These are phyloP conservation scores for Tokudaia muenninki DNA, from an alignment of 2,797 vertebrate species.

Conservation along the genomic window DNA sequence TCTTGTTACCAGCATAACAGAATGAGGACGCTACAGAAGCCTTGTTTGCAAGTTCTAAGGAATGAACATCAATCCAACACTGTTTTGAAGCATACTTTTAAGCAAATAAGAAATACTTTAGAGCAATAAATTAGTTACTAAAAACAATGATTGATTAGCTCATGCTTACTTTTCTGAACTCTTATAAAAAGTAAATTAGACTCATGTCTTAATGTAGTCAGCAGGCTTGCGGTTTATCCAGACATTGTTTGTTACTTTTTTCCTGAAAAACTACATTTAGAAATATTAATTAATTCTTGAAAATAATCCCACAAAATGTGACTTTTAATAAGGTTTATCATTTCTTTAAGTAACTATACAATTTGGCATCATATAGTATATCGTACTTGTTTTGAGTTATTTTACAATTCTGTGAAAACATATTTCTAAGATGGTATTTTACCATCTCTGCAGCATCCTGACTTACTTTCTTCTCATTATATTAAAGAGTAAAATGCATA, in stretches of 20 bases:
- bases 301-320: constrained; percentile 16
- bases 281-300: constrained; percentile 14
- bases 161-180: constrained; percentile 5
- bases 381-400: neutral
- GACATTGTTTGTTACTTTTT: neutral
- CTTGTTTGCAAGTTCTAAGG: neutral
- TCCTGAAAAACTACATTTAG: constrained; percentile 2
- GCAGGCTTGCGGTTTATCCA: neutral
- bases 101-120: constrained; percentile 42
- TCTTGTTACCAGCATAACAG: neutral
- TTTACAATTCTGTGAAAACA: neutral
- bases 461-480: neutral
- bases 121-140: constrained; percentile 20
- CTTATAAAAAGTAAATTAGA: neutral
- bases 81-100: constrained; percentile 33
- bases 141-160: constrained; percentile 23
- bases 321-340: neutral
- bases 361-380: neutral
- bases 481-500: neutral
- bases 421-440: neutral
- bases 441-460: neutral
- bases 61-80: neutral
- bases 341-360: neutral
- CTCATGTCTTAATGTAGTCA: neutral
- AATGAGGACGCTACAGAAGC: neutral